phyloP scores from a whole-genome alignment of 2,797 vertebrate genomes.

The Echiichthys vipera region DNA sequence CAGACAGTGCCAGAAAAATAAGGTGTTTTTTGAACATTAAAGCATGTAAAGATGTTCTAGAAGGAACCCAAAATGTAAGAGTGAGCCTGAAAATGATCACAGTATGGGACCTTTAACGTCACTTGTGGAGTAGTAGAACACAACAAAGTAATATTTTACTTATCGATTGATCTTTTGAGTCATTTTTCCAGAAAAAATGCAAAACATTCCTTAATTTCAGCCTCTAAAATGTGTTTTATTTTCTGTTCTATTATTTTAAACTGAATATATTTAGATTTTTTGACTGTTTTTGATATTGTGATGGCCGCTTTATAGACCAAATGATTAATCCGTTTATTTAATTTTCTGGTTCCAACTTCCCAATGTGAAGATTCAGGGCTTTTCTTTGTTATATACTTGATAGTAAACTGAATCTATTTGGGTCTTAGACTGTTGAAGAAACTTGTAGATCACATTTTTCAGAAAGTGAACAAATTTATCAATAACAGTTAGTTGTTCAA shows the following conservation, averaged over 20 bases:
- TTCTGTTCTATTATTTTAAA: neutral
- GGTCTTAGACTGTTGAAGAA: neutral
- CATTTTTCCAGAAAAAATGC: neutral
- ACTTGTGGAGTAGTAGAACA: too few species aligned
- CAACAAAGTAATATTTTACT: too few species aligned
- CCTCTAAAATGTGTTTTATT: neutral
- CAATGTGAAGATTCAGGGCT: neutral
- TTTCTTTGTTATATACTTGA: neutral
- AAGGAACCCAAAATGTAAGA: too few species aligned
- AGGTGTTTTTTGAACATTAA: too few species aligned
- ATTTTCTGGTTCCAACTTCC: neutral
- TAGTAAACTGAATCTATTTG: neutral
- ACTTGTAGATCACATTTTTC: neutral
- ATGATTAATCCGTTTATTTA: neutral
- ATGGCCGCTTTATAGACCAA: neutral
- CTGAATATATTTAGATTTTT: neutral
- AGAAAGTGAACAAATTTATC: neutral
- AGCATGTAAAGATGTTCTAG: too few species aligned
- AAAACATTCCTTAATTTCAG: neutral
- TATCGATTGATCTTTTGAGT: neutral
- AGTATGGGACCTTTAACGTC: too few species aligned
- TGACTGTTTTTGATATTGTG: neutral
- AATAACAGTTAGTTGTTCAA: neutral
- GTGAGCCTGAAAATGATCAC: too few species aligned
- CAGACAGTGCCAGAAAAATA: too few species aligned